A percentile compares a stretch with the other conserved stretches of the same genome.
These are phyloP conservation scores for Prosopocoilus inquinatus DNA, from an alignment of 2,888 invertebrate species.

Conservation along the genomic window DNA sequence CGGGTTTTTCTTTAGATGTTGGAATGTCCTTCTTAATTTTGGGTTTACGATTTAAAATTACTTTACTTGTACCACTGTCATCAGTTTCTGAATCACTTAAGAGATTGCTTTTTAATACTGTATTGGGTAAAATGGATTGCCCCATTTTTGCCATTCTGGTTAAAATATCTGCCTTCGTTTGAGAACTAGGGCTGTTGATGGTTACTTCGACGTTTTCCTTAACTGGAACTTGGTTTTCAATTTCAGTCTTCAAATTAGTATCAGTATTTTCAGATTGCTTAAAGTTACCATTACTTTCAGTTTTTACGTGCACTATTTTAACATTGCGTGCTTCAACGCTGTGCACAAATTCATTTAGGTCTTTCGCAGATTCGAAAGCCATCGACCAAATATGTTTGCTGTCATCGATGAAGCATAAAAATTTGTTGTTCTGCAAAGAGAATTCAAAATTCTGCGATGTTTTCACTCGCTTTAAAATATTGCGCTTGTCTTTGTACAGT, in stretches of 20 bases:
- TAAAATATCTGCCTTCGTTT: conserved; percentile 52
- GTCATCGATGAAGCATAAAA: conserved; percentile 40
- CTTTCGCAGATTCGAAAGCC: conserved; percentile 36
- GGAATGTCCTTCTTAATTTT: conserved; percentile 10
- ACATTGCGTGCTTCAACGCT: conserved; percentile 20
- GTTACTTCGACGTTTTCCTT: conserved; percentile 19
- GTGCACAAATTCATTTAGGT: conserved; percentile 33
- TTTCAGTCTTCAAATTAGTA: conserved; percentile 1
- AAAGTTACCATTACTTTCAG: neutral
- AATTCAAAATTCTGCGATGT: conserved; percentile 32
- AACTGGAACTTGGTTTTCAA: conserved; percentile 4
- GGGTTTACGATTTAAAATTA: conserved; percentile 20
- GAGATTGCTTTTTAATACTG: neutral
- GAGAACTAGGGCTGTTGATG: conserved; percentile 30
- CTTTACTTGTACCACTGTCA: conserved; percentile 21
- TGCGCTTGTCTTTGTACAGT: conserved; percentile 44
- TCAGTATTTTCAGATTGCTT: conserved; percentile 2
- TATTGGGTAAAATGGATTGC: conserved; percentile 49
- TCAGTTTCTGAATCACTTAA: conserved; percentile 34
- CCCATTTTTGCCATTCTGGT: conserved; percentile 61
- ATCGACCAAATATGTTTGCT: conserved; percentile 40
- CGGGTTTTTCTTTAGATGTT: conserved; percentile 21
- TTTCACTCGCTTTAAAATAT: conserved; percentile 39
- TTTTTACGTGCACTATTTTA: neutral
- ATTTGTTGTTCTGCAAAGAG: conserved; percentile 35